Evolutionary conservation across 92 coral and sea anemone genomes (phyloP).

Genomic region (Hydrozoanthus gracilis): DNA sequence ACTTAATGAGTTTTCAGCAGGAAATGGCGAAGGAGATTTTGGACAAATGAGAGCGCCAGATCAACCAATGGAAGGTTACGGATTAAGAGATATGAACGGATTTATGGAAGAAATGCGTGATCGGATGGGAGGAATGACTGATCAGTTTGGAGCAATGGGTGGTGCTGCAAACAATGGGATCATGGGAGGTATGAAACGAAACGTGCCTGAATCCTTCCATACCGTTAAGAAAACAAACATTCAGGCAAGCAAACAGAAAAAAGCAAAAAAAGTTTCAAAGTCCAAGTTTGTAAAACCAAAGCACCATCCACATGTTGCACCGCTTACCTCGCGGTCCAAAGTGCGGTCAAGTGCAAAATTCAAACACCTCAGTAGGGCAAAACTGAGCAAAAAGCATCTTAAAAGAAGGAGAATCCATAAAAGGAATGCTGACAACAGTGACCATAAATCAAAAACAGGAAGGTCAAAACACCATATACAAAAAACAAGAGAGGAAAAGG

Average conservation of each 20-base stretch:
- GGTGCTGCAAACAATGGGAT: constrained; percentile 53
- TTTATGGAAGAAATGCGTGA: constrained; percentile 48
- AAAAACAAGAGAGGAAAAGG: constrained; percentile 78
- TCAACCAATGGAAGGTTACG: constrained; percentile 49
- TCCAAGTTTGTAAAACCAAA: neutral
- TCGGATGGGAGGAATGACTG: constrained; percentile 33
- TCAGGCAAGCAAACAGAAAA: constrained; percentile 31
- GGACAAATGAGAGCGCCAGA: constrained; percentile 64
- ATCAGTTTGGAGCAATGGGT: constrained; percentile 35
- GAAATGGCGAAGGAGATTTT: constrained; percentile 52
- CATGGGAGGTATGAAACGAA: constrained; percentile 43
- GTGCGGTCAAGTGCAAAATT: neutral
- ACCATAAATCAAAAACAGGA: neutral
- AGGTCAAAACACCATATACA: constrained; percentile 62
- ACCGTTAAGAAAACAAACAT: constrained; percentile 81
- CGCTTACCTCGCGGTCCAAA: neutral
- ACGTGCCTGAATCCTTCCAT: constrained; percentile 42
- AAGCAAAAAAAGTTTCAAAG: constrained; percentile 15
- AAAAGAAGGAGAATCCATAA: neutral
- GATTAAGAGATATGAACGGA: constrained; percentile 37
- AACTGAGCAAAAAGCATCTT: neutral
- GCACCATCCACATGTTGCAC: neutral
- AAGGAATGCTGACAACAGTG: constrained; percentile 14
- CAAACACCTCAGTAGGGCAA: neutral
- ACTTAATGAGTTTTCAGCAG: constrained; percentile 59